phyloP scores from a whole-genome alignment of 1,140 invertebrate species.

The Ectropis grisescens region DNA sequence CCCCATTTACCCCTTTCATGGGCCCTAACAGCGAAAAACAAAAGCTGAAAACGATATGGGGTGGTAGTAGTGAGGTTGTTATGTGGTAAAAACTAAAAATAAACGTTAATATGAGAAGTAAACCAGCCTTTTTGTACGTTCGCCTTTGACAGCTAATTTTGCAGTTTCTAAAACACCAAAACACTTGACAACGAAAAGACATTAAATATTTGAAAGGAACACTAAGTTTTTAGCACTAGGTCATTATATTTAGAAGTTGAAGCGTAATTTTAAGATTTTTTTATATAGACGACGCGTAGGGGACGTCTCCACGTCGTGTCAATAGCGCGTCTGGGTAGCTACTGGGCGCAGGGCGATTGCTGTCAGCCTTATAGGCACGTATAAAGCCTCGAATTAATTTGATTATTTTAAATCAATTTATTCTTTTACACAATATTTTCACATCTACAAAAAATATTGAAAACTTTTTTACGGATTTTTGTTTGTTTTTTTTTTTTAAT shows the following conservation, averaged over 20 bases:
- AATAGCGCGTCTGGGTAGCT: slow-evolving; percentile 30
- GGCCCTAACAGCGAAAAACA: too few species aligned
- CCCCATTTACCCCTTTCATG: too few species aligned
- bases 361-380: slow-evolving; percentile 31
- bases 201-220: slow-evolving; percentile 11
- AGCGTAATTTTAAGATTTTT: slow-evolving; percentile 29
- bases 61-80: too few species aligned
- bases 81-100: slow-evolving; percentile 36
- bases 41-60: too few species aligned
- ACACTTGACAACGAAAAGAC: slow-evolving; percentile 14
- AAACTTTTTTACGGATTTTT: too few species aligned
- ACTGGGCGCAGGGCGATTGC: slow-evolving; percentile 45
- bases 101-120: slow-evolving; percentile 19
- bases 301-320: slow-evolving; percentile 40
- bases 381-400: slow-evolving; percentile 14
- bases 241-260: slow-evolving; percentile 32
- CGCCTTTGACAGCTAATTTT: neutral
- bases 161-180: slow-evolving; percentile 8
- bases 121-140: slow-evolving; percentile 32
- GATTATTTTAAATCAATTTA: too few species aligned
- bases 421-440: too few species aligned
- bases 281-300: slow-evolving; percentile 22
- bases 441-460: too few species aligned
- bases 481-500: too few species aligned
- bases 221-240: slow-evolving; percentile 15